phyloP scores from a whole-genome alignment of 2,888 invertebrate genomes.

The Entomobrya multifasciata region DNA sequence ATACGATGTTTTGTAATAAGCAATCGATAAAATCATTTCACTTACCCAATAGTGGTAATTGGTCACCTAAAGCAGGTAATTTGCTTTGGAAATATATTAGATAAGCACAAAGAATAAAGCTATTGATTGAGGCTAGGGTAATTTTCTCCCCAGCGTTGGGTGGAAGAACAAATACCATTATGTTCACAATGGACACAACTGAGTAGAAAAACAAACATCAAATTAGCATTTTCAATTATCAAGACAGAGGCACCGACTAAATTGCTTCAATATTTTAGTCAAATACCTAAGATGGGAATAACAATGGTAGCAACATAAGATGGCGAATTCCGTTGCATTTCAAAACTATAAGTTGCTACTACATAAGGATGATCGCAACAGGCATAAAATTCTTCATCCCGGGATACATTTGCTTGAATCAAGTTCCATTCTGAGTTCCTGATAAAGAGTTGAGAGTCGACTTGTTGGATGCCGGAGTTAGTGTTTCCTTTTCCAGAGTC shows the following conservation, averaged over 20 bases:
- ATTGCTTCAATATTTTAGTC: no score
- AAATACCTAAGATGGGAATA: slow-evolving; percentile 84
- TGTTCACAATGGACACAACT: slow-evolving; percentile 77
- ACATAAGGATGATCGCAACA: slow-evolving; percentile 84
- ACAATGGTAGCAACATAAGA: slow-evolving; percentile 85
- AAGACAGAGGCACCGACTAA: no score
- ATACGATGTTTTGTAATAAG: no score
- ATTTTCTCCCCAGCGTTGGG: slow-evolving; percentile 87
- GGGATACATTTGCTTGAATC: slow-evolving; percentile 70
- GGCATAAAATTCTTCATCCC: slow-evolving; percentile 82
- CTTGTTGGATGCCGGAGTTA: not conserved
- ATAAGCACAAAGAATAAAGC: slow-evolving; percentile 78
- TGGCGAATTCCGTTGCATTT: slow-evolving; percentile 84
- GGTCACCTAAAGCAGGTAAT: slow-evolving; percentile 83
- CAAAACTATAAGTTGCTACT: slow-evolving; percentile 83
- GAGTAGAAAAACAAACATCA: slow-evolving; percentile 2
- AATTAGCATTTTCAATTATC: no score
- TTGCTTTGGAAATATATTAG: slow-evolving; percentile 81
- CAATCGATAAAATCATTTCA: no score
- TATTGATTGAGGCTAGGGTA: slow-evolving; percentile 77
- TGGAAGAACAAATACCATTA: slow-evolving; percentile 81
- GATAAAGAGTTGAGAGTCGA: slow-evolving; percentile 57
- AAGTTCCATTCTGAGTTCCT: slow-evolving; percentile 78
- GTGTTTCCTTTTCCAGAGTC: slow-evolving; percentile 54
- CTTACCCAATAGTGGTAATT: slow-evolving; percentile 84